Conservation (phyloP, 2,113 vertebrate genomes). For the Porphyrio hochstetteri region DNA sequence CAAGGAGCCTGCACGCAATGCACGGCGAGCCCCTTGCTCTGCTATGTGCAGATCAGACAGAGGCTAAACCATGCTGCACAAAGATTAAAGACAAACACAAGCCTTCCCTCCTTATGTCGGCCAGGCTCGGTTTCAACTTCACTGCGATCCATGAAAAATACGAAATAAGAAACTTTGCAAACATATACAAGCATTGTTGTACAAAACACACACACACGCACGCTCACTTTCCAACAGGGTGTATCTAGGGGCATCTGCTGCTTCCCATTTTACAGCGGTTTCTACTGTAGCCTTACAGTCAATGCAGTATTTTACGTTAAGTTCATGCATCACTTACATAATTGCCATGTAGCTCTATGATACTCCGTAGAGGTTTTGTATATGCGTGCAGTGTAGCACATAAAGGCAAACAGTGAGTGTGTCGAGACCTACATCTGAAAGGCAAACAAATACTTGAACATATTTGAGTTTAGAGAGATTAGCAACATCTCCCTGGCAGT, state of each 20-base stretch:
- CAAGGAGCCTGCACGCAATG: conserved; percentile 81
- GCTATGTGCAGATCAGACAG: conserved; percentile 80
- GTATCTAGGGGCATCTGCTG: not conserved
- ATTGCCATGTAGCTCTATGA: not conserved
- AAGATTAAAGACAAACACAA: conserved; percentile 87
- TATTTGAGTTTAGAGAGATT: not conserved
- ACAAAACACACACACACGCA: not conserved
- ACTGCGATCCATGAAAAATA: not conserved
- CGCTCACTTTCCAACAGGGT: not conserved
- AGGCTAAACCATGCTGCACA: conserved; percentile 76
- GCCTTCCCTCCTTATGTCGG: conserved; percentile 71
- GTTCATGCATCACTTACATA: not conserved
- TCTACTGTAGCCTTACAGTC: not conserved
- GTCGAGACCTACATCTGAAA: not conserved
- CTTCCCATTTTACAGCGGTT: not conserved
- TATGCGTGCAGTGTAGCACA: fast-evolving
- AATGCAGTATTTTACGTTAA: not conserved
- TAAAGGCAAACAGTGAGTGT: not conserved
- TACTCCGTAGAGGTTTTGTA: not conserved
- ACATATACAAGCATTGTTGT: not conserved
- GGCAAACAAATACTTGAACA: not conserved
- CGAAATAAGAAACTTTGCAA: conserved; percentile 4
- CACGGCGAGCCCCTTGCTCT: conserved; percentile 76
- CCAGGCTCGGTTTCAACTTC: conserved; percentile 68
- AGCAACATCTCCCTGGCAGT: not conserved